These are phyloP conservation scores for Enteromius trimaculatus DNA, from an alignment of 2,797 vertebrate genomes.

Conservation along the genomic window DNA sequence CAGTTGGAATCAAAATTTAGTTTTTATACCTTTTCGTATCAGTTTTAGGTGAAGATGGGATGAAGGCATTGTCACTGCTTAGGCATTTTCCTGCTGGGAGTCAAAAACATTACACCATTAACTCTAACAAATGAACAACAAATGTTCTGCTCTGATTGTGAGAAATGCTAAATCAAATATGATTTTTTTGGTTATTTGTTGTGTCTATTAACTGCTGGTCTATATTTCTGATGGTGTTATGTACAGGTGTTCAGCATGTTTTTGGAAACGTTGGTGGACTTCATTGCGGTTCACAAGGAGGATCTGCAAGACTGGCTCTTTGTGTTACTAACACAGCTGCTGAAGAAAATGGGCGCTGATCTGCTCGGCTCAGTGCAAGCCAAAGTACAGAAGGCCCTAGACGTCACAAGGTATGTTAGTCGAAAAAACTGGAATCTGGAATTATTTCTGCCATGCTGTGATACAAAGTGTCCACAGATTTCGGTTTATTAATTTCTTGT, in stretches of 20 bases:
- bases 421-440: neutral
- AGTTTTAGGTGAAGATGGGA: too few relatives aligned
- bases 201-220: constrained; percentile 73
- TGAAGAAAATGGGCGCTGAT: constrained; percentile 99
- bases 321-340: constrained; percentile 91
- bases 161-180: constrained; percentile 5
- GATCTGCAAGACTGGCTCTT: constrained; percentile 97
- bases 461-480: neutral
- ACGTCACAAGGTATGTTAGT: constrained; percentile 87
- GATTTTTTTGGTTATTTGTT: neutral
- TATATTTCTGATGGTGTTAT: constrained; percentile 37
- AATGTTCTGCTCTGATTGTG: neutral
- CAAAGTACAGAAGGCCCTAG: constrained; percentile 96
- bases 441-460: neutral
- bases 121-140: constrained; percentile 2
- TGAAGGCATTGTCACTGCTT: constrained; percentile 26
- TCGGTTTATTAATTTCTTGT: constrained; percentile 11
- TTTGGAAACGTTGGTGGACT: constrained; percentile 96
- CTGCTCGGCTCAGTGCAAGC: constrained; percentile 96
- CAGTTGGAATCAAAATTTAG: neutral
- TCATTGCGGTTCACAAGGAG: constrained; percentile 93
- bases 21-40: too few relatives aligned
- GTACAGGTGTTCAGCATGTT: constrained; percentile 98
- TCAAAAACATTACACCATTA: constrained; percentile 11
- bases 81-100: neutral